A percentile compares a stretch with the other conserved stretches of the same genome.
Conservation (phyloP, 2,797 vertebrate species). For the Micropoecilia bifurca region DNA sequence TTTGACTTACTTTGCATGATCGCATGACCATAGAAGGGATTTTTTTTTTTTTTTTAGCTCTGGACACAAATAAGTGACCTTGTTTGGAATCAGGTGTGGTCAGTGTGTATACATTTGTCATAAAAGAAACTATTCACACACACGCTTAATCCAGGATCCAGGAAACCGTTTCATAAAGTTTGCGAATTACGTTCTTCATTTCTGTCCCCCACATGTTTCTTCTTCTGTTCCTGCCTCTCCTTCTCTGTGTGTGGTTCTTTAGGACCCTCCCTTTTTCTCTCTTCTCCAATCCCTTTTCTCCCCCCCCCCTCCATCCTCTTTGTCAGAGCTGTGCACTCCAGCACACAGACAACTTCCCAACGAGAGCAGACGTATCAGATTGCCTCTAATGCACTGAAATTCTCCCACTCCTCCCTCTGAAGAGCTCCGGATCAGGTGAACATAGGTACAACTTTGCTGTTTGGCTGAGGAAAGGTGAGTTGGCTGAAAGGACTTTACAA, state of each 20-base stretch:
- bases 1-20: not conserved
- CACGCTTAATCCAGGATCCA: not conserved
- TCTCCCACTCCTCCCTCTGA: conserved; percentile 8
- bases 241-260: conserved; percentile 6
- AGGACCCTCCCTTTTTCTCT: conserved; percentile 50
- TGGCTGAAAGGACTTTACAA: conserved; percentile 8
- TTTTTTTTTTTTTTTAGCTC: not conserved
- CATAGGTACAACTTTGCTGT: not conserved
- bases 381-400: conserved; percentile 34
- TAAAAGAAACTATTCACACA: not conserved
- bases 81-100: not conserved
- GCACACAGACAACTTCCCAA: conserved; percentile 36
- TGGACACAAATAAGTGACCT: not conserved
- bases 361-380: conserved; percentile 30
- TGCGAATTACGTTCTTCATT: conserved; percentile 5
- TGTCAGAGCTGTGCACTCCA: conserved; percentile 13
- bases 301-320: conserved; percentile 22
- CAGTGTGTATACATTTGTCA: not conserved
- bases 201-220: conserved; percentile 8
- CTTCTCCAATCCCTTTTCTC: conserved; percentile 12
- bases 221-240: conserved; percentile 6
- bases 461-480: conserved; percentile 42
- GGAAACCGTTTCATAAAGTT: conserved; percentile 4
- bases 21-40: not conserved
- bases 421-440: conserved; percentile 18